These are phyloP conservation scores for Aelia acuminata DNA, from an alignment of 2,888 invertebrate species.

Conservation along the genomic window DNA sequence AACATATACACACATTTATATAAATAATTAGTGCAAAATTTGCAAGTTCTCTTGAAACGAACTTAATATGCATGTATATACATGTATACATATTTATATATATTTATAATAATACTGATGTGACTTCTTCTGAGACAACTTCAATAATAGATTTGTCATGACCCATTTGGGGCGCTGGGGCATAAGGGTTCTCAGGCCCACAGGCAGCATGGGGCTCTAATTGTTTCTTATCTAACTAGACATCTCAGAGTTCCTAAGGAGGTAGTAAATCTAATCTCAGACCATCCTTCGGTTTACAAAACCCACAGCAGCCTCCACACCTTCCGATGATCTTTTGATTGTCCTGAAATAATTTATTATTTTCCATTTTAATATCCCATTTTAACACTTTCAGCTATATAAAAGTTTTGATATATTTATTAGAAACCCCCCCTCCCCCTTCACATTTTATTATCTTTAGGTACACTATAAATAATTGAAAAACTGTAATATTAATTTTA, in stretches of 20 bases:
- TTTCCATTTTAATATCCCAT: no score
- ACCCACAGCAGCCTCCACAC: constrained; percentile 83
- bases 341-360: constrained; percentile 69
- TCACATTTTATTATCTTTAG: no score
- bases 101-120: constrained; percentile 59
- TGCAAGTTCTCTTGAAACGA: constrained; percentile 9
- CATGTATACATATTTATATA: constrained; percentile 44
- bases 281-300: constrained; percentile 70
- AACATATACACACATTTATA: constrained; percentile 32
- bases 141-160: constrained; percentile 52
- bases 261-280: constrained; percentile 67
- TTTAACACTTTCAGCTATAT: no score
- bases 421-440: no score
- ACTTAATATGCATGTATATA: constrained; percentile 32
- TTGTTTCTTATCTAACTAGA: constrained; percentile 1
- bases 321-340: constrained; percentile 75
- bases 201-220: constrained; percentile 48
- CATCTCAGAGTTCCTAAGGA: constrained; percentile 63
- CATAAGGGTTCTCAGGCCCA: background rate
- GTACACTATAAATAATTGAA: no score
- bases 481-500: no score
- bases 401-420: no score
- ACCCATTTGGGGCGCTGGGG: constrained; percentile 54
- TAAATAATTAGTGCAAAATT: constrained; percentile 44
- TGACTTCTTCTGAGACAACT: constrained; percentile 55